Base-by-base conservation (phyloP, 2,888 invertebrate species). In the Leptodirus hochenwartii region DNA sequence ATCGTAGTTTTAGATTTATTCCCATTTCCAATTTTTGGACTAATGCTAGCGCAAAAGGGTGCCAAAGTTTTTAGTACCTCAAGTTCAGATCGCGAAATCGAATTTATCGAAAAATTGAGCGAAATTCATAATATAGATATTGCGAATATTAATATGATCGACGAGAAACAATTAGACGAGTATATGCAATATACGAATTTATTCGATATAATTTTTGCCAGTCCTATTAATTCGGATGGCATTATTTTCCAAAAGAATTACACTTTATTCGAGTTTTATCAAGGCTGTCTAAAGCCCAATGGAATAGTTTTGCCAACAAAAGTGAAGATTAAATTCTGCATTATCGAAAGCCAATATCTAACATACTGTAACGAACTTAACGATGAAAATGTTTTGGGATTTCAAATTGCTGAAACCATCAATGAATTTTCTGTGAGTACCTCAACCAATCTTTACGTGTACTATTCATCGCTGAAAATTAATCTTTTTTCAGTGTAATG, bases 21-120 rank as follows among this genome's bases (percentile, higher is more conserved):
- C 39, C 64, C 66, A 4, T 69, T 74, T 45, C 75, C 76, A 2
- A 39, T 71, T 23, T 62, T 69, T 43, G 73, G 73, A 1, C 45
- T 74, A 23, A 48, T 61, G 30, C 50, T 71, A 47, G 50, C 69
- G 12, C 62, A 62, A 43, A 54, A 59, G 30, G 62, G 63, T 23
- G 17, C 29, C 9, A 17, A 25, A 10, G 29, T 33, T n/a, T 16
- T 29, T 12, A 29, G 29, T 10, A 47, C 55, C n/a, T n/a, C n/a
- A n/a, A n/a, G n/a, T n/a, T n/a, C n/a, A n/a, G n/a, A n/a, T n/a
- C n/a, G n/a, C n/a, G n/a, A n/a, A n/a, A n/a, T n/a, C n/a, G n/a
- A n/a, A n/a, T n/a, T n/a, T n/a, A n/a, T n/a, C n/a, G n/a, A n/a
- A n/a, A n/a, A n/a, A n/a, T 14, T 33, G 6, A 29, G 33, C 20